Percentiles rank a stretch among this genome's conserved stretches.
phyloP scores from a whole-genome alignment of 2,797 vertebrate genomes.

The Nyctalus aviator region DNA sequence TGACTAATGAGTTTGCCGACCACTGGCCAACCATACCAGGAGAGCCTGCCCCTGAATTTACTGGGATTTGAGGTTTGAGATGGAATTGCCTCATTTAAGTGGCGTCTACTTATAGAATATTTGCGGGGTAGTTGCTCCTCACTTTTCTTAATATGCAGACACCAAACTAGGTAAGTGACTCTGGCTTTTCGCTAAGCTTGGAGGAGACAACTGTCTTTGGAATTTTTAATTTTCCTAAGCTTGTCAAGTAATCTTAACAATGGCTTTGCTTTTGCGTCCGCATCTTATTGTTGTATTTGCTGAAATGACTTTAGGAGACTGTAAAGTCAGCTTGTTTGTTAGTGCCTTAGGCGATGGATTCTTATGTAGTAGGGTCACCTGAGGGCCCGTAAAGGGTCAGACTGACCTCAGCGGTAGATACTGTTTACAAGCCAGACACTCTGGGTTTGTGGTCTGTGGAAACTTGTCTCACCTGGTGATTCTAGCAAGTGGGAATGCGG shows the following conservation, averaged over 20 bases:
- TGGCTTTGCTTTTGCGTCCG: neutral
- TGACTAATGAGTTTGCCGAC: too few species aligned
- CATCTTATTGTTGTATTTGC: neutral
- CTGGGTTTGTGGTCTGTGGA: neutral
- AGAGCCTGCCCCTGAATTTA: neutral
- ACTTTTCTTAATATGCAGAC: neutral
- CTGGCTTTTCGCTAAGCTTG: slow-evolving; percentile 14
- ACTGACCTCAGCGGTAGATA: neutral
- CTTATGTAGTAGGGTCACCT: neutral
- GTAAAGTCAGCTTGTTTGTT: neutral
- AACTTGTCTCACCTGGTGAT: neutral
- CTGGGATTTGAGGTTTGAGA: neutral
- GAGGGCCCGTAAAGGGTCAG: neutral
- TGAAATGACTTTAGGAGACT: neutral
- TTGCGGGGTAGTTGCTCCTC: neutral
- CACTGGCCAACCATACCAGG: neutral
- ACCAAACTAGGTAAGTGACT: neutral
- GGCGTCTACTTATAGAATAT: neutral
- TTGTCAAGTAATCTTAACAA: neutral
- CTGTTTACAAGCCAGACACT: neutral
- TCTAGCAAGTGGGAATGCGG: neutral
- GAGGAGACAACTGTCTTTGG: neutral
- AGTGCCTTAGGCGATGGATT: neutral
- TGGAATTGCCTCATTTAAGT: slow-evolving; percentile 11
- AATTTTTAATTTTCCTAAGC: slow-evolving; percentile 33